Evolutionary conservation across 23 tunicate species (phyloP).

Genomic region (Trididemnum clinides): DNA sequence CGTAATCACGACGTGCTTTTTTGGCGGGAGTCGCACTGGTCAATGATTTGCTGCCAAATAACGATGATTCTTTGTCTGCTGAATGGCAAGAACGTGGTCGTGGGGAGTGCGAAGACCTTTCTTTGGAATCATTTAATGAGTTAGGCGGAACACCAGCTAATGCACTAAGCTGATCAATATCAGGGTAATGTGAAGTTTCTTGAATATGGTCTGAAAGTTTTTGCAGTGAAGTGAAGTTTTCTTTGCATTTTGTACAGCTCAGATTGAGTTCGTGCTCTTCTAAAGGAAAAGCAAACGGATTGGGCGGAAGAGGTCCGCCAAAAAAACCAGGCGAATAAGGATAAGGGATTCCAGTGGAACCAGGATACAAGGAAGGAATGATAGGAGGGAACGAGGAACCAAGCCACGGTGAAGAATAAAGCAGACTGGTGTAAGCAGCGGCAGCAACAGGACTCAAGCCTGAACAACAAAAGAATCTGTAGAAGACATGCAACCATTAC

Average conservation of each 20-base stretch:
- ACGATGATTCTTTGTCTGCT: no score
- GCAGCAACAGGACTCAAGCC: slow-evolving; percentile 26
- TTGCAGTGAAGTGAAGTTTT: slow-evolving; percentile 65
- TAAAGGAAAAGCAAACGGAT: not conserved
- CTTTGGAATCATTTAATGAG: not conserved
- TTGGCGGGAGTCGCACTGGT: not conserved
- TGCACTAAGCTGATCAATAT: not conserved
- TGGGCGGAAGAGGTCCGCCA: slow-evolving; percentile 9
- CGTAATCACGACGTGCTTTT: not conserved
- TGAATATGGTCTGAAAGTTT: slow-evolving; percentile 62
- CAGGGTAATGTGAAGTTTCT: slow-evolving; percentile 60
- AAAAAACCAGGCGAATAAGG: slow-evolving; percentile 7
- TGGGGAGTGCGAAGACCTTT: not conserved
- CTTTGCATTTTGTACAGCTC: slow-evolving; percentile 72
- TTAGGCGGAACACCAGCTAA: not conserved
- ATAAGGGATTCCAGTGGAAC: not conserved
- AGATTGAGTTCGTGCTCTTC: not conserved
- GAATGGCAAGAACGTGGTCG: not conserved
- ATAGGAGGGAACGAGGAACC: slow-evolving; percentile 23
- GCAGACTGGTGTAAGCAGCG: slow-evolving; percentile 58
- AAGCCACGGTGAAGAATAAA: slow-evolving; percentile 81
- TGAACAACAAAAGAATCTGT: no score
- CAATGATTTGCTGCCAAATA: no score
- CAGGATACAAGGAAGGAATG: not conserved
- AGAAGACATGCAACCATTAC: no score